Percentiles rank a stretch among this genome's conserved stretches.
These are phyloP conservation scores for Crocodylus rhombifer DNA, from an alignment of 2,797 vertebrate genomes.

Conservation along the genomic window DNA sequence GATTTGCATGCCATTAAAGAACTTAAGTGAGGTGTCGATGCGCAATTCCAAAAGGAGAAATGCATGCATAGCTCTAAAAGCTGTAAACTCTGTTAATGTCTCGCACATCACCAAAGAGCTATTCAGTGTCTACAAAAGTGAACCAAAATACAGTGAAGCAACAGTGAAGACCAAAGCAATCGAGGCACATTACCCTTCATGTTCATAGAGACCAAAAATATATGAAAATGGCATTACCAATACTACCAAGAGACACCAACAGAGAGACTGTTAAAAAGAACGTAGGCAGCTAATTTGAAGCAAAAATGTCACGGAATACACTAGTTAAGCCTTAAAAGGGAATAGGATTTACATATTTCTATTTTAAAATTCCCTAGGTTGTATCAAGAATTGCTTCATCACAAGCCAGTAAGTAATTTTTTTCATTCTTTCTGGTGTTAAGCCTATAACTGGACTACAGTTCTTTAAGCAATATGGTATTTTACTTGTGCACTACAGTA, in stretches of 20 bases:
- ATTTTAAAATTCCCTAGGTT: background rate
- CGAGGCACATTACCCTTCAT: background rate
- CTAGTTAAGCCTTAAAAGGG: background rate
- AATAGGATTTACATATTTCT: background rate
- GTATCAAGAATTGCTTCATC: background rate
- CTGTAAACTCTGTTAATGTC: background rate
- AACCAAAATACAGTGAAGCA: background rate
- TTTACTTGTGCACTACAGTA: background rate
- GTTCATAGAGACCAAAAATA: fast-evolving
- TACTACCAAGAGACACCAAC: background rate
- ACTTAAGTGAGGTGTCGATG: background rate
- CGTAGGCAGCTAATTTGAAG: background rate
- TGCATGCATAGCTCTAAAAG: background rate
- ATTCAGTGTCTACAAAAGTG: background rate
- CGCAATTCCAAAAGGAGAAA: background rate
- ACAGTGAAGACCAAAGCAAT: background rate
- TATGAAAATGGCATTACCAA: background rate
- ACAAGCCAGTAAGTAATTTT: background rate
- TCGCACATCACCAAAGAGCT: background rate
- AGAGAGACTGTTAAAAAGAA: background rate
- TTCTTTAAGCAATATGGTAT: background rate
- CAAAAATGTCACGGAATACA: background rate
- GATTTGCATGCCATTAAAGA: background rate
- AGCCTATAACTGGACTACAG: background rate
- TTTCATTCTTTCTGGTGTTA: background rate